These are phyloP conservation scores for Mobula birostris DNA, from an alignment of 2,113 vertebrate genomes.

Conservation along the genomic window DNA sequence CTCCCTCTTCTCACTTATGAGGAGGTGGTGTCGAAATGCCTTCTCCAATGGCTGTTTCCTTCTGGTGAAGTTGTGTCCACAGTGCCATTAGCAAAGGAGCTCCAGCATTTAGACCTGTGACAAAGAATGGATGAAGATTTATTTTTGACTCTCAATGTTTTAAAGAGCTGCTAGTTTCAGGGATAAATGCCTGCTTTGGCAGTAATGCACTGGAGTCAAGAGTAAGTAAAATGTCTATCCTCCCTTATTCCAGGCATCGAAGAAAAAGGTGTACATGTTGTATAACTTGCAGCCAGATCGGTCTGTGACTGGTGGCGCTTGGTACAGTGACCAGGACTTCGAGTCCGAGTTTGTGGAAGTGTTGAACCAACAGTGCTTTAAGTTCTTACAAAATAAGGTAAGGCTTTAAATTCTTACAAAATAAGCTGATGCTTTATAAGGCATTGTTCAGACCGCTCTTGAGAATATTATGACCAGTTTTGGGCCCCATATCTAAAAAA, in stretches of 20 bases:
- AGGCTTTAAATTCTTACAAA: background rate
- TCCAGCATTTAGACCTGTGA: too few relatives aligned
- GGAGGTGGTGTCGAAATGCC: too few relatives aligned
- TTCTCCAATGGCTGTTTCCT: too few relatives aligned
- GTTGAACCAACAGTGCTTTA: conserved; percentile 95
- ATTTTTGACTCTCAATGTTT: background rate
- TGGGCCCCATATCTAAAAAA: too few relatives aligned
- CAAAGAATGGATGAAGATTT: too few relatives aligned
- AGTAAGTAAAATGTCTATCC: background rate
- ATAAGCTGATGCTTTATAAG: too few relatives aligned
- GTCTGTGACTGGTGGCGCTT: conserved; percentile 90
- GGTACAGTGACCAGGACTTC: conserved; percentile 99
- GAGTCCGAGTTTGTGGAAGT: conserved; percentile 98
- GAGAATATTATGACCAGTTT: too few relatives aligned
- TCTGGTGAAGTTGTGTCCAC: too few relatives aligned
- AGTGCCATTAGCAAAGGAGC: too few relatives aligned
- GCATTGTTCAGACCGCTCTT: too few relatives aligned
- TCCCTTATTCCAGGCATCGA: conserved; percentile 71
- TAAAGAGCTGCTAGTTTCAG: background rate
- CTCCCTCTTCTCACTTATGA: too few relatives aligned
- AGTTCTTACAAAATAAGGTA: conserved; percentile 93
- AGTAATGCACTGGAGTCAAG: background rate
- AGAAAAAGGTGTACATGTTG: conserved; percentile 98
- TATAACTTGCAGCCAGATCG: conserved; percentile 93
- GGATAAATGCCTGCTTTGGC: background rate